These are phyloP conservation scores for Bolborhynchus lineola DNA, from an alignment of 2,113 vertebrate genomes.

Conservation along the genomic window DNA sequence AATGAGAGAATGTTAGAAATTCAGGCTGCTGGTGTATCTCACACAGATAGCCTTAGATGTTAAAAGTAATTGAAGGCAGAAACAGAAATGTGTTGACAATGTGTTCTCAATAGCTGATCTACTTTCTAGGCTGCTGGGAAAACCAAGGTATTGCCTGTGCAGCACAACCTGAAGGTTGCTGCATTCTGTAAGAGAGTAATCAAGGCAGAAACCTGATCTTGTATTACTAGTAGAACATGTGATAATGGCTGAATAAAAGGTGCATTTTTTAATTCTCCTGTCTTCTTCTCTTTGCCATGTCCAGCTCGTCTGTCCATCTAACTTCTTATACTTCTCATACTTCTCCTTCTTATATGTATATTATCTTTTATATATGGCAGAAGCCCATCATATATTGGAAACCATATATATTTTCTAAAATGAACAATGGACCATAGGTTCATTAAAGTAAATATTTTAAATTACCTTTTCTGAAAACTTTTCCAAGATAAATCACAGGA, in stretches of 20 bases:
- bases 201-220: not conserved
- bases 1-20: not conserved
- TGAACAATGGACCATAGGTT: not conserved
- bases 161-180: not conserved
- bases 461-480: not conserved
- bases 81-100: not conserved
- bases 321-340: not conserved
- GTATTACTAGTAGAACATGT: not conserved
- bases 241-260: not conserved
- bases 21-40: not conserved
- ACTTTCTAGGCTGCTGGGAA: not conserved
- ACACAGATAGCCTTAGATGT: not conserved
- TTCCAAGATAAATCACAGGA: not conserved
- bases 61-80: not conserved
- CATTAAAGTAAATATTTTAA: not conserved
- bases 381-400: not conserved
- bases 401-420: not conserved
- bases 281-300: not conserved
- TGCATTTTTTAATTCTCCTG: not conserved
- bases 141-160: not conserved
- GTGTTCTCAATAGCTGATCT: not conserved
- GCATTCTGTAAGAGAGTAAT: not conserved
- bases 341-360: not conserved
- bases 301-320: not conserved
- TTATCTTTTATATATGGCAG: not conserved